Evolutionary conservation across 1,140 invertebrate species (phyloP).

Genomic region (Bombyx mori): DNA sequence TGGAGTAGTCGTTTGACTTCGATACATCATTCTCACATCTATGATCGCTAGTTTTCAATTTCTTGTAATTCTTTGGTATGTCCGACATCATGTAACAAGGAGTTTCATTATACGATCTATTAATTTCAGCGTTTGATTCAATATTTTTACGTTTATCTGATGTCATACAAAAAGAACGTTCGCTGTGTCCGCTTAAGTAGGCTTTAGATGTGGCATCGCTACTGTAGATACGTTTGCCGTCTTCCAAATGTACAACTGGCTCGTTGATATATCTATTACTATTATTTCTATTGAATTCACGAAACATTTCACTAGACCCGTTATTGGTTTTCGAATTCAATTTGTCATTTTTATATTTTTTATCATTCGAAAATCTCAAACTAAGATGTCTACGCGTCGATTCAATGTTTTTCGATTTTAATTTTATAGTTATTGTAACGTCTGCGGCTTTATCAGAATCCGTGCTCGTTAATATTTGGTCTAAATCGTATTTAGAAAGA

Average conservation of each 20-base stretch:
- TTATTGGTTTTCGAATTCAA: slow-evolving; percentile 4
- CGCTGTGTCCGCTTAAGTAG: slow-evolving; percentile 6
- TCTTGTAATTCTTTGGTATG: slow-evolving; percentile 2
- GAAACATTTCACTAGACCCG: slow-evolving; percentile 6
- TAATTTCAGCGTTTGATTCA: too few species aligned
- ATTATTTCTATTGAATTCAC: slow-evolving; percentile 12
- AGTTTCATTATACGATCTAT: too few species aligned
- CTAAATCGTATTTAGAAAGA: slow-evolving; percentile 36
- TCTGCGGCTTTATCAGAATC: slow-evolving; percentile 19
- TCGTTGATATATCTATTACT: too few species aligned
- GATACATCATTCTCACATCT: too few species aligned
- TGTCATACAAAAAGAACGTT: too few species aligned
- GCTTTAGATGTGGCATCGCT: slow-evolving; percentile 36
- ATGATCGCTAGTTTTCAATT: too few species aligned
- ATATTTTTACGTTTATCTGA: too few species aligned
- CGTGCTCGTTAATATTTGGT: slow-evolving; percentile 33
- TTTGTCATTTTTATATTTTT: slow-evolving; percentile 6
- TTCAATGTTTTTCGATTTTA: slow-evolving; percentile 23
- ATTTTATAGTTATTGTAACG: slow-evolving; percentile 30
- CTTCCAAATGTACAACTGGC: too few species aligned
- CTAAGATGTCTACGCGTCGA: slow-evolving; percentile 17
- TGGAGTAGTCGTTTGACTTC: too few species aligned
- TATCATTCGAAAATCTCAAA: slow-evolving; percentile 25
- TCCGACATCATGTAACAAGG: slow-evolving; percentile 32
- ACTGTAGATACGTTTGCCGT: slow-evolving; percentile 5